Conservation (phyloP, 1,140 invertebrate species). For the Musca vetustissima region DNA sequence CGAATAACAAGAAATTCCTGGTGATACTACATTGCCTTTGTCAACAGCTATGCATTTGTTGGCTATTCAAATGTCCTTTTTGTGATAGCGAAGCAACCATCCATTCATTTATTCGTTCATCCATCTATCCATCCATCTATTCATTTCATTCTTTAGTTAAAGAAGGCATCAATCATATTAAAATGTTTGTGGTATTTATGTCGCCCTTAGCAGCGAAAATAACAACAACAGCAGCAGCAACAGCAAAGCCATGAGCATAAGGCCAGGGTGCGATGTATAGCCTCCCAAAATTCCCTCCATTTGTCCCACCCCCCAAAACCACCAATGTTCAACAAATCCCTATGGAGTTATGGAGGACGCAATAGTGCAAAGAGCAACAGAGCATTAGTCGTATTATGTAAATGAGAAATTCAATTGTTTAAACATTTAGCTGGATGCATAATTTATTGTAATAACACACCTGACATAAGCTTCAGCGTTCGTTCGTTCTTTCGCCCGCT, state of each 20-base stretch:
- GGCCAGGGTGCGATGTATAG: too few species aligned
- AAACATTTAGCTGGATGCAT: conserved; percentile 31
- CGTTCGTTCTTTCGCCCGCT: too few species aligned
- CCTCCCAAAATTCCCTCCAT: too few species aligned
- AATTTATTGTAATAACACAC: conserved; percentile 31
- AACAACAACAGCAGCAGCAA: too few species aligned
- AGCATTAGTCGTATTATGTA: conserved; percentile 25
- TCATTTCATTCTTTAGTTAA: not conserved
- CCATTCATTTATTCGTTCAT: conserved; percentile 10
- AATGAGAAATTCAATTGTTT: conserved; percentile 30
- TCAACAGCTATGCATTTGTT: too few species aligned
- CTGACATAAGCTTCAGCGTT: conserved; percentile 19
- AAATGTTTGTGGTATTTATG: conserved; percentile 21
- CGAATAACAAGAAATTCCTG: too few species aligned
- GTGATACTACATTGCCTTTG: too few species aligned
- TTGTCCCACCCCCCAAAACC: too few species aligned
- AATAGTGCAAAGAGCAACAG: not conserved
- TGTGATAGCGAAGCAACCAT: not conserved
- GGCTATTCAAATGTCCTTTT: too few species aligned
- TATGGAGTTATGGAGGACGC: not conserved
- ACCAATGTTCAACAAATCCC: not conserved
- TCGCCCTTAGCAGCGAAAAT: too few species aligned
- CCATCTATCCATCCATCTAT: not conserved
- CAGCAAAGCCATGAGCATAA: too few species aligned
- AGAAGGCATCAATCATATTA: conserved; percentile 15